Percentiles rank a stretch among this genome's conserved stretches.
These are phyloP conservation scores for Dryoscopus gambensis DNA, from an alignment of 2,113 vertebrate species.

Conservation along the genomic window DNA sequence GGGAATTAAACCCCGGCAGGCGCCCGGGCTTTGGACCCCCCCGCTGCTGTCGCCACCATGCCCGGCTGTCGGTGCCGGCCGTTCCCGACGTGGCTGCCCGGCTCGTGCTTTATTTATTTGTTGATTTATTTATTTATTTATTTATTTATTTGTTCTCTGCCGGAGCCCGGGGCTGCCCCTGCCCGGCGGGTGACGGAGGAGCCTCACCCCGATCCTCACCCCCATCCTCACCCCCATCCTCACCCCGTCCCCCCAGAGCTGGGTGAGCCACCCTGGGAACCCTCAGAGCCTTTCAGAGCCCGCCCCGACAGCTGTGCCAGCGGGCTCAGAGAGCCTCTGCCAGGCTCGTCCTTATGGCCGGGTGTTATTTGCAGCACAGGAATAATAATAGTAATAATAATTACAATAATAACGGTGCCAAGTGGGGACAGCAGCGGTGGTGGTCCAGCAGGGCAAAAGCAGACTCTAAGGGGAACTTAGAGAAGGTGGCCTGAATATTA, in stretches of 20 bases:
- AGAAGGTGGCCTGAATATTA: not conserved
- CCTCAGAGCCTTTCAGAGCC: not conserved
- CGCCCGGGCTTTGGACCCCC: not conserved
- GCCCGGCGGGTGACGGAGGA: slow-evolving; percentile 11
- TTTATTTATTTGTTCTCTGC: not conserved
- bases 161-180: slow-evolving; percentile 47
- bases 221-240: slow-evolving; percentile 35
- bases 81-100: slow-evolving; percentile 42
- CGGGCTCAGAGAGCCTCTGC: not conserved
- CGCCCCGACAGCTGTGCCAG: not conserved
- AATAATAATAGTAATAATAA: not conserved
- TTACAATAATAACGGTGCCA: not conserved
- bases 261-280: not conserved
- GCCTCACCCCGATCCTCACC: slow-evolving; percentile 30
- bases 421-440: not conserved
- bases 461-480: not conserved
- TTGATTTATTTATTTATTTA: not conserved
- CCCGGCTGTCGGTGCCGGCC: slow-evolving; percentile 15
- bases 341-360: not conserved
- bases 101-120: not conserved
- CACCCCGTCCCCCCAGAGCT: slow-evolving; percentile 13
- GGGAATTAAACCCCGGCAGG: fast-evolving
- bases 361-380: not conserved
- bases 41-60: slow-evolving; percentile 30
- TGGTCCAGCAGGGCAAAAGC: not conserved